Base-by-base conservation (phyloP, 2,797 vertebrate species). In the Halcyon badia region DNA sequence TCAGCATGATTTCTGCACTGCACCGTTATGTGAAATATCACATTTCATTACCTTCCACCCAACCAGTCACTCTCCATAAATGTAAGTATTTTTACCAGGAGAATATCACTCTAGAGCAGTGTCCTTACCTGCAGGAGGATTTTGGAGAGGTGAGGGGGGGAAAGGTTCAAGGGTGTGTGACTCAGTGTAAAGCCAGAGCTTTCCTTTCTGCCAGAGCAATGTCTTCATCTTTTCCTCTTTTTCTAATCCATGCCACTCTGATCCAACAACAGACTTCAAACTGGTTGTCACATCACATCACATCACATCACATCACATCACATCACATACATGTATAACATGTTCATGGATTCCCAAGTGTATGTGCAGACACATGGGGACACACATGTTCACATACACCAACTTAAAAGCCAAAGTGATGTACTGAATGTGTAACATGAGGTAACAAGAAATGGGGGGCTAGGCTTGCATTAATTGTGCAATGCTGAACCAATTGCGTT, bases 11-110 rank as follows among this genome's bases (percentile, higher is more conserved):
- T 95, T 91, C 76, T 91, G 52, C 52, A 66, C 52, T 61, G 22
- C 33, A 57, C 60, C 3, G 2, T 66, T 77, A 65, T 83, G 64
- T 65, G 85, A 91, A 92, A 75, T 77, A 94, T 80, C 87, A 92
- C 85, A 93, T 96, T 94, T 95, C 85, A 86, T 96, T 88, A 68
- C 61, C 22, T 87, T 94, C 76, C 64, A 73, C 33, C 33, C 25
- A 66, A 31, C n/a, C 70, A 84, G 76, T 88, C 76, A 84, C 54
- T 84, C 52, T 72, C 48, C 35, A 20, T 77, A 77, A 52, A 70
- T 57, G 58, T 41, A 76, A 93, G 28, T 24, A 30, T 44, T 94
- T 96, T 93, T 66, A 94, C 56, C 73, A 82, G 41, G 33, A 57
- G 48, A 83, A 84, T 79, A 68, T 15, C 26, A 58, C 16, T 90